Percentiles rank a stretch among this genome's conserved stretches.
These are phyloP conservation scores for Meles meles DNA, from an alignment of 2,113 vertebrate species.

Conservation along the genomic window DNA sequence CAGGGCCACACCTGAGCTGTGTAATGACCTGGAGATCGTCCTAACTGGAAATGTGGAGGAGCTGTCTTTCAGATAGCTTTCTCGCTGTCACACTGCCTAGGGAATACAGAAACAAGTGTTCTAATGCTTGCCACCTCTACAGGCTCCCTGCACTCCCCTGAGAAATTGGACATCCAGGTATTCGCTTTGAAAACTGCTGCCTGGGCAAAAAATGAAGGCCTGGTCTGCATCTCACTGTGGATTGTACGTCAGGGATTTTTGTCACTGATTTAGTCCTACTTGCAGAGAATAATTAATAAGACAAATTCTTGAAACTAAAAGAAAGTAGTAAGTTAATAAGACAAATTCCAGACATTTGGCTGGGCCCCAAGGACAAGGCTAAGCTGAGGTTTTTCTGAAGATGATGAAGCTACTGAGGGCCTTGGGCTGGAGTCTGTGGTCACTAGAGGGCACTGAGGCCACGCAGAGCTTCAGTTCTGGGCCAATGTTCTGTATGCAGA, in stretches of 20 bases:
- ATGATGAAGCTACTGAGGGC: background rate
- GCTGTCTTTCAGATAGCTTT: background rate
- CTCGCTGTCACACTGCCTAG: background rate
- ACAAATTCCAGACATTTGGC: background rate
- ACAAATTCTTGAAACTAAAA: background rate
- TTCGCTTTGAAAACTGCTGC: background rate
- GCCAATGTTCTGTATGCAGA: background rate
- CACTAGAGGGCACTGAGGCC: conserved; percentile 59
- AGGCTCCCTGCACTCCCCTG: background rate
- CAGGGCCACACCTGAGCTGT: background rate
- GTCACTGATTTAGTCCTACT: background rate
- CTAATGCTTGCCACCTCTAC: background rate
- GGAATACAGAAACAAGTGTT: background rate
- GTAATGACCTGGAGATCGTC: background rate
- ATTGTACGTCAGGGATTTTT: background rate
- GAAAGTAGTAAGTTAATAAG: background rate
- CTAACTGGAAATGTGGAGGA: background rate
- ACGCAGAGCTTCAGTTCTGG: background rate
- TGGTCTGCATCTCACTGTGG: background rate
- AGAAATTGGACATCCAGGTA: background rate
- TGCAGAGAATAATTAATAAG: background rate
- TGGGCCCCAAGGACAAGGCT: background rate
- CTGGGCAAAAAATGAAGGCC: background rate
- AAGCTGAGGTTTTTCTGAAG: background rate
- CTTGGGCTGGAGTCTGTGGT: background rate